Evolutionary conservation across 1,140 invertebrate species (phyloP).

Genomic region (Achatina immaculata): DNA sequence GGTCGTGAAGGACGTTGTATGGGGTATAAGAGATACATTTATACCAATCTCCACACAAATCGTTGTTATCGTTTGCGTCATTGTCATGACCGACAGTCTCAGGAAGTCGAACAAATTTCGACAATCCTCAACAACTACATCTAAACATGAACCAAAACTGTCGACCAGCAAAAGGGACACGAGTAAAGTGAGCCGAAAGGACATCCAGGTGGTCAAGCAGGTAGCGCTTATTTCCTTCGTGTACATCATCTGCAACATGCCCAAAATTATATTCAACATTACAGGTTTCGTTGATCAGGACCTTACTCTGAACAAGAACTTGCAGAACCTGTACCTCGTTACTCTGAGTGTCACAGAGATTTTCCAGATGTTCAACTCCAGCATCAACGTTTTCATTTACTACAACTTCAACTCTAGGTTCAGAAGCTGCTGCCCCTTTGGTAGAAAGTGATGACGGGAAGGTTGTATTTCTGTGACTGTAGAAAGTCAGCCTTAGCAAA

Average conservation of each 20-base stretch:
- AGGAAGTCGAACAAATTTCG: background rate
- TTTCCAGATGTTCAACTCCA: conserved; percentile 12
- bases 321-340: background rate
- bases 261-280: conserved; percentile 16
- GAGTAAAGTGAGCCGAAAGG: background rate
- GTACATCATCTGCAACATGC: conserved; percentile 10
- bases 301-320: background rate
- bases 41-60: background rate
- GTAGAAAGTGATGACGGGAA: no score
- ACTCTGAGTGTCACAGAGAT: background rate
- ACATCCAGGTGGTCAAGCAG: conserved; percentile 1
- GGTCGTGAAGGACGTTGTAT: background rate
- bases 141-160: background rate
- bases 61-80: background rate
- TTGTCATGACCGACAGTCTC: background rate
- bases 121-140: background rate
- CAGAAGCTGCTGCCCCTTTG: conserved; percentile 9
- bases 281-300: background rate
- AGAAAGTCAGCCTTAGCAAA: no score
- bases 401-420: conserved; percentile 17
- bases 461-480: no score
- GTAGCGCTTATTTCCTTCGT: conserved; percentile 1
- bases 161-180: background rate
- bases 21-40: background rate
- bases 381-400: conserved; percentile 12